Percentiles rank a stretch among this genome's conserved stretches.
Conservation (phyloP, 2,797 vertebrate species). For the Hylomyscus alleni region DNA sequence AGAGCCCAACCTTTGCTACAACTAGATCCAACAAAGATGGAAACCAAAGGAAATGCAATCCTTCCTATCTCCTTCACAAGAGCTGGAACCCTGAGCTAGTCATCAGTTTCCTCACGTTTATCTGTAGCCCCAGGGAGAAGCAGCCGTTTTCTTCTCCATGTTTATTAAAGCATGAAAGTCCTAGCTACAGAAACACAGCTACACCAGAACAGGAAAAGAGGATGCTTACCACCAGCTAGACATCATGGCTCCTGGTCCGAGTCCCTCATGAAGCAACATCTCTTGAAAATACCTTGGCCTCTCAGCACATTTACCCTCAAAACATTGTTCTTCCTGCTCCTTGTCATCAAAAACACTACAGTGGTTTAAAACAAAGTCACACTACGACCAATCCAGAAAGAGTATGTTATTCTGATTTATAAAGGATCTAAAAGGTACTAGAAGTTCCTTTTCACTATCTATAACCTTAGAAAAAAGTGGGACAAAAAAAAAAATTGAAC, state of each 20-base stretch:
- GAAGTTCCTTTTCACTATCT: slow-evolving; percentile 29
- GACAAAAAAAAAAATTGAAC: slow-evolving; percentile 1
- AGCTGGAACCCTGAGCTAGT: neutral
- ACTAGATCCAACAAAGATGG: neutral
- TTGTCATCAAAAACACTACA: slow-evolving; percentile 28
- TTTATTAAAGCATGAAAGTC: slow-evolving; percentile 36
- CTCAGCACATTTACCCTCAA: neutral
- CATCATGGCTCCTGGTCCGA: neutral
- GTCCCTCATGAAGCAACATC: slow-evolving; percentile 11
- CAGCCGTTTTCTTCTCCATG: neutral
- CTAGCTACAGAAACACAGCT: slow-evolving; percentile 28
- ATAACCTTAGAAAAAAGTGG: slow-evolving; percentile 6
- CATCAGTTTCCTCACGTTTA: slow-evolving; percentile 6
- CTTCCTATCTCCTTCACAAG: slow-evolving; percentile 17
- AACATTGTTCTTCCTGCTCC: slow-evolving; percentile 36
- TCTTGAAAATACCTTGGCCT: neutral
- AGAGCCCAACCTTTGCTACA: neutral
- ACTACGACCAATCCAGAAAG: slow-evolving; percentile 45
- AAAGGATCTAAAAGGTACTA: slow-evolving; percentile 11
- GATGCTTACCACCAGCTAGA: neutral
- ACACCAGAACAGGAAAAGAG: slow-evolving; percentile 14
- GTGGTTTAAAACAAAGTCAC: slow-evolving; percentile 44
- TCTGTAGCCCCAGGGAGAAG: slow-evolving; percentile 35
- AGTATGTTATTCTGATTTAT: slow-evolving; percentile 28
- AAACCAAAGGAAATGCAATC: slow-evolving; percentile 8